Percentiles rank a stretch among this genome's conserved stretches.
Conservation (phyloP, 2,888 invertebrate genomes). For the Acronicta alni region DNA sequence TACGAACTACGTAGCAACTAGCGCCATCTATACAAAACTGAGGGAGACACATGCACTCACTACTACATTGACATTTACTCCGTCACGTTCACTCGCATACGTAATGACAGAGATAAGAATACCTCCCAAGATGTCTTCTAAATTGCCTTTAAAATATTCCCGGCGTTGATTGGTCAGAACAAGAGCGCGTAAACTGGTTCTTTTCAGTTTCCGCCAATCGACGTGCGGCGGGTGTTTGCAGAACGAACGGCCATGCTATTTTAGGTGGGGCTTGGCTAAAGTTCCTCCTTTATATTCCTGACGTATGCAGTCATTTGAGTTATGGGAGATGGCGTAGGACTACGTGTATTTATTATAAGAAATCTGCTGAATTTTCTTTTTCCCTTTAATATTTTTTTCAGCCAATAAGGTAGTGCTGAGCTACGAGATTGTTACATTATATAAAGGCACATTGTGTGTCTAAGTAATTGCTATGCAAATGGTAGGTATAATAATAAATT, state of each 20-base stretch:
- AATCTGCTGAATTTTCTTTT: slow-evolving; percentile 76
- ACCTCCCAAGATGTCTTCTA: slow-evolving; percentile 75
- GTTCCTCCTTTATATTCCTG: slow-evolving; percentile 88
- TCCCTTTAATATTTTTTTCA: slow-evolving; percentile 67
- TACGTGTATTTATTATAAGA: slow-evolving; percentile 82
- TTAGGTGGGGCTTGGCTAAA: slow-evolving; percentile 81
- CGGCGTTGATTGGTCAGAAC: slow-evolving; percentile 81
- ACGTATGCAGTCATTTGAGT: slow-evolving; percentile 87
- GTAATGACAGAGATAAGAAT: slow-evolving; percentile 75
- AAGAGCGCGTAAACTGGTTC: slow-evolving; percentile 72
- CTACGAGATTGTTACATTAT: slow-evolving; percentile 56
- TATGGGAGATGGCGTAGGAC: slow-evolving; percentile 83
- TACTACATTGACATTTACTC: slow-evolving; percentile 68
- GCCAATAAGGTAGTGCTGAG: slow-evolving; percentile 68
- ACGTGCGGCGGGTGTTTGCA: slow-evolving; percentile 66
- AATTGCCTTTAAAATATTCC: slow-evolving; percentile 77
- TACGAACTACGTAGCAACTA: slow-evolving; percentile 68
- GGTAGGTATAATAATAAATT: slow-evolving; percentile 35
- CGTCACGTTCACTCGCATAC: slow-evolving; percentile 71
- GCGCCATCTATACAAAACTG: slow-evolving; percentile 75
- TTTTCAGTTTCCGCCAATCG: slow-evolving; percentile 79
- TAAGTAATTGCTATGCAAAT: slow-evolving; percentile 28
- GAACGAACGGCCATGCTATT: slow-evolving; percentile 84
- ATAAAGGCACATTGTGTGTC: slow-evolving; percentile 20
- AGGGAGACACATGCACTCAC: slow-evolving; percentile 57